Base-by-base conservation (phyloP, 2,888 invertebrate species). In the Linnaemya vulpina region DNA sequence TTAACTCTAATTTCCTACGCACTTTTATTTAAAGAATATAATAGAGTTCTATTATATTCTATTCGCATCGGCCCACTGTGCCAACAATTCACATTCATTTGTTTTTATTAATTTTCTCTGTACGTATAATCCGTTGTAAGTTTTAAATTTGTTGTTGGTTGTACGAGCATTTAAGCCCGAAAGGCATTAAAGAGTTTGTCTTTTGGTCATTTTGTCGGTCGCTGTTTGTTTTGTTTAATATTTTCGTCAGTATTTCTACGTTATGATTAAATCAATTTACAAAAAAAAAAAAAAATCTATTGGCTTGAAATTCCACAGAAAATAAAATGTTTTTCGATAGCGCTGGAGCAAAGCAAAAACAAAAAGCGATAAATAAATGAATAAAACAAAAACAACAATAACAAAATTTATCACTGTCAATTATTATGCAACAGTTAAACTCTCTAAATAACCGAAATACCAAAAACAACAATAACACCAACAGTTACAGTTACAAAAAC, bases 341-440 rank as follows among this genome's bases (percentile, higher is more conserved):
- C 43, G 53, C 51, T 49, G n/a, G 49, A 68, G 51, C 46, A 30
- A 68, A 65, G 46, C 53, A 53, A 17, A 60, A 43, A 65, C 46
- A 63, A 71, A 67, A 43, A 65, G 25, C 58, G 60, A 63, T 30
- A 15, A 30, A 30, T 30, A 30, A 30, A 76, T 20, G 25, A n/a
- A 15, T 30, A 38, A 63, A 83, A 80, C 17, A 70, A 49, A 55
- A 81, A 76, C n/a, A 84, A 79, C 49, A 75, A 79, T 43, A 84
- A 71, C 77, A 62, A 87, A 83, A 86, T 86, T 87, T 86, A 87
- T 86, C 82, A 82, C 73, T 86, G 62, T 80, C 86, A 87, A 87
- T 87, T 87, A 77, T 87, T 87, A 87, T 87, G 87, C 87, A 87
- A 87, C 83, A 86, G 86, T 83, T 84, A 53, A 86, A 86, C 87